Base-by-base conservation (phyloP, 2,797 vertebrate species). In the Dryobates pubescens region DNA sequence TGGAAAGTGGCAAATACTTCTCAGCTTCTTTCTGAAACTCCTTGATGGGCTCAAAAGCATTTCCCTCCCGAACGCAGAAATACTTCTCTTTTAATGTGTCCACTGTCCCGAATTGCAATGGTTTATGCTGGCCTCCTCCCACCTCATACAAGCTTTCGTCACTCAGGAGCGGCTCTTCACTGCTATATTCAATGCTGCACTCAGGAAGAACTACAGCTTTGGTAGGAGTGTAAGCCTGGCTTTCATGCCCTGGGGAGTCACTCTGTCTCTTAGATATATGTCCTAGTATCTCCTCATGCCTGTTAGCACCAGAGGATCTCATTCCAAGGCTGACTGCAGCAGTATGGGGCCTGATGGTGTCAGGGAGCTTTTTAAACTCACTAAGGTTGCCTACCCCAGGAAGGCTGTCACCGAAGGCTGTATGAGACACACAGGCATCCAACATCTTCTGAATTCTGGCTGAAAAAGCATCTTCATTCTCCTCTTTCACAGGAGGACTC, bases 11-110 rank as follows among this genome's bases (percentile, higher is more conserved):
- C 8, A 95, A 94, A 95, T 97, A 98, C 47, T 96, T 98, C 63
- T 98, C 98, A 38, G 99, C 98, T 90, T 99, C 99, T 89, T 97
- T 99, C 97, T 98, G 98, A 96, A 99, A 99, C 65, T 98, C 98
- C 63, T 98, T 96, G 89, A 99, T 97, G 16, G 98, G 97, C 49
- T 98, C 97, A 81, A 96, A 95, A 88, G 96, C 90, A 67, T 95
- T 97, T 94, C 95, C 97, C 71, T 98, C 98, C 68, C 88, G 95
- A 15, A 92, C 53, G 73, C 97, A 98, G 92, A 97, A 98, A 84
- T 98, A 98, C 54, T 92, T 96, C 73, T 97, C 97, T 83, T 97
- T 97, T 65, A 98, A 92, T 4, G 83, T 87, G 79, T 97, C 97
- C 34, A 96, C 77, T 53, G 95, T 89, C 85, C 96, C 97, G 67